phyloP scores from a whole-genome alignment of 1,140 invertebrate genomes.

The Aphaenogaster floridana region DNA sequence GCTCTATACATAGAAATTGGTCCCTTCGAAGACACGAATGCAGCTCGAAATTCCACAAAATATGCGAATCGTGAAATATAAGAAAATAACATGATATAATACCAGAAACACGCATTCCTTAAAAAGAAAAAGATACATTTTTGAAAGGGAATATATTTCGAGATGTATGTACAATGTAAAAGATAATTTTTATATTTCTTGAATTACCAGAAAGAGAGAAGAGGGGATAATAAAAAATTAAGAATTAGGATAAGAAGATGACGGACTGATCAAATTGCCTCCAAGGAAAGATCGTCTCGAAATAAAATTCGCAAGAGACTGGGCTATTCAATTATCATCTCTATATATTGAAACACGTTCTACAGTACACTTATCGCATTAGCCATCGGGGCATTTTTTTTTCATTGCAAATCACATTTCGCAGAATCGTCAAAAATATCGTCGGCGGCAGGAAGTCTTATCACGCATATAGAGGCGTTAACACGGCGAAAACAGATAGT shows the following conservation, averaged over 20 bases:
- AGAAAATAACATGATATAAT: not conserved
- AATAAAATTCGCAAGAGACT: not conserved
- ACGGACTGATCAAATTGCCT: not conserved
- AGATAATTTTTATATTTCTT: constrained; percentile 1
- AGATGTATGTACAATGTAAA: constrained; percentile 12
- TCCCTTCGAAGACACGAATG: not conserved
- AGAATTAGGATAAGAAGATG: not conserved
- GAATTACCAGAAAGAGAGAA: not conserved
- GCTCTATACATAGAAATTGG: constrained; percentile 13
- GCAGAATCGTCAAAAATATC: not conserved
- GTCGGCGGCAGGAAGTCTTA: constrained; percentile 13
- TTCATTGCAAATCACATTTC: constrained; percentile 35
- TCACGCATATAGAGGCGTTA: not conserved
- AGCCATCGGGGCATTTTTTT: not conserved
- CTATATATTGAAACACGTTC: not conserved
- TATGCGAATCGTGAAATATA: not conserved
- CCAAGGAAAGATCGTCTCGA: not conserved
- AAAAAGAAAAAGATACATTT: not conserved
- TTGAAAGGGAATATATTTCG: not conserved
- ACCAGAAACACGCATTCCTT: not conserved
- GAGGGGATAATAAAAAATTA: not conserved
- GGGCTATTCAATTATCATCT: not conserved
- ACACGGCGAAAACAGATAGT: constrained; percentile 12
- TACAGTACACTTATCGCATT: not conserved
- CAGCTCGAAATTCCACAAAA: constrained; percentile 4